These are phyloP conservation scores for Semotilus atromaculatus DNA, from an alignment of 2,797 vertebrate species.

Conservation along the genomic window DNA sequence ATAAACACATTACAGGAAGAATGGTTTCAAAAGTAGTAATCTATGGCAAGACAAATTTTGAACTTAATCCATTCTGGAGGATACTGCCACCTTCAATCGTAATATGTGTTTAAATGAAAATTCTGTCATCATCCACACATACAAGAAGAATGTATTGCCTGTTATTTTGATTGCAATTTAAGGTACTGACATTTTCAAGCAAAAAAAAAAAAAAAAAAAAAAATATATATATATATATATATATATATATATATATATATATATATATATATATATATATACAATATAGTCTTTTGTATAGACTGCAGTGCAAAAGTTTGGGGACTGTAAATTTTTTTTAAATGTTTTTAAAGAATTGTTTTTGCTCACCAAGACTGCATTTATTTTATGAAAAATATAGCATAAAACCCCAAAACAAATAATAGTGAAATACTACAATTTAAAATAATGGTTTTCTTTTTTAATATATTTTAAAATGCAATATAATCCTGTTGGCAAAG, in stretches of 20 bases:
- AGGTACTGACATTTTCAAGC: neutral
- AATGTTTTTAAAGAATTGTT: neutral
- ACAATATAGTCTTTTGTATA: neutral
- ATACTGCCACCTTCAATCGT: neutral
- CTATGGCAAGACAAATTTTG: neutral
- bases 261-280: too few relatives aligned
- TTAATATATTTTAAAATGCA: neutral
- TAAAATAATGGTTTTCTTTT: neutral
- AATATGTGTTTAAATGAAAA: neutral
- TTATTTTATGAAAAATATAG: neutral
- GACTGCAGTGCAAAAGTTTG: neutral
- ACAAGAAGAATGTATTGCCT: neutral
- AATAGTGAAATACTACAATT: neutral
- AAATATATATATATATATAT: too few relatives aligned
- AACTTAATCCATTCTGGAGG: neutral
- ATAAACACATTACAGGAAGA: neutral
- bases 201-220: neutral
- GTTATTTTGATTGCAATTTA: neutral
- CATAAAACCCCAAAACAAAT: neutral
- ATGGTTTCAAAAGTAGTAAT: neutral
- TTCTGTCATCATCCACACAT: slow-evolving; percentile 1
- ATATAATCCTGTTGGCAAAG: neutral
- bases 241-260: too few relatives aligned
- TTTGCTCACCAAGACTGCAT: neutral
- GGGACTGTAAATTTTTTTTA: neutral